Percentiles rank a stretch among this genome's conserved stretches.
Conservation (phyloP, 2,797 vertebrate species). For the Cheirogaleus major region DNA sequence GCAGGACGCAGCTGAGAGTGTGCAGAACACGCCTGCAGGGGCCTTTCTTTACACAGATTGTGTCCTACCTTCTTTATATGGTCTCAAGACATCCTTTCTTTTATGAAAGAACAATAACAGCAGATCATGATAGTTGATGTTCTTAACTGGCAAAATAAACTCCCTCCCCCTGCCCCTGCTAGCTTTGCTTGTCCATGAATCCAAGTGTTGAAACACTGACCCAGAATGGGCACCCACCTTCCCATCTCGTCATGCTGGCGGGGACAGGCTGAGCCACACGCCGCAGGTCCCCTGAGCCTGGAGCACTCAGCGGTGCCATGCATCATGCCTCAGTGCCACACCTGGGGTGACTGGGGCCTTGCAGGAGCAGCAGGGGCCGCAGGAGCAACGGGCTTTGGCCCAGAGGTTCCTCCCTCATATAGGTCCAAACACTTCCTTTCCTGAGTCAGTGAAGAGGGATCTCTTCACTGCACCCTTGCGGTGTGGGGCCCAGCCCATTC, state of each 20-base stretch:
- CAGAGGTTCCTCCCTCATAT: no score
- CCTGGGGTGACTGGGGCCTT: neutral
- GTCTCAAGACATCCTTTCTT: neutral
- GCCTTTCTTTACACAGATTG: no score
- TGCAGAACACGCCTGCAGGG: fast-evolving
- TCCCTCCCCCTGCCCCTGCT: no score
- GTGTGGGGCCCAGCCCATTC: neutral
- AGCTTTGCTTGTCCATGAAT: neutral
- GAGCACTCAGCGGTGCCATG: fast-evolving
- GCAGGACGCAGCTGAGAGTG: fast-evolving
- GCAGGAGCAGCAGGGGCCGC: no score
- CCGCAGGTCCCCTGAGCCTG: neutral
- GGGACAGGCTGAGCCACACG: no score
- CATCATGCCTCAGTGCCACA: fast-evolving
- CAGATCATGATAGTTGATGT: neutral
- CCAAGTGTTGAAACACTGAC: neutral
- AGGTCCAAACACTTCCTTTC: neutral
- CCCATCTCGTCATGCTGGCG: neutral
- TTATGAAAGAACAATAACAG: neutral
- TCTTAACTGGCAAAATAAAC: neutral
- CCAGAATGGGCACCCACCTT: neutral
- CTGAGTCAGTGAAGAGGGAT: neutral
- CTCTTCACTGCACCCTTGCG: neutral
- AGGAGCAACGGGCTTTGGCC: neutral
- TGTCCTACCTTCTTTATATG: neutral